Conservation (phyloP, 2,113 vertebrate species). For the Empidonax traillii region DNA sequence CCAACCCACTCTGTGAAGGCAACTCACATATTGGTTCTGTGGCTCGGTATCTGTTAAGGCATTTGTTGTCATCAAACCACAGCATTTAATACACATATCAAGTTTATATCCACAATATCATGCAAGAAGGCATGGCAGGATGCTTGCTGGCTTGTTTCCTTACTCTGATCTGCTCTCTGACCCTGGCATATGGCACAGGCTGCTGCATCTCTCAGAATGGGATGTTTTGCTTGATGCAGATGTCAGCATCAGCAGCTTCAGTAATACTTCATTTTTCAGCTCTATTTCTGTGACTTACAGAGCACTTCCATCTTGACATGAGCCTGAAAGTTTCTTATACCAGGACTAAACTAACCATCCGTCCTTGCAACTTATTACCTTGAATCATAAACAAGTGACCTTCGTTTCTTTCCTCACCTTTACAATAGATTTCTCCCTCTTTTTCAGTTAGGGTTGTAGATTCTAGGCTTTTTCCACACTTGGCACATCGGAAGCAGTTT, state of each 20-base stretch:
- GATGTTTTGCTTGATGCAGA: not conserved
- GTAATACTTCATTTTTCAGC: not conserved
- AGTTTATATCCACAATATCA: not conserved
- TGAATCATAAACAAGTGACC: not conserved
- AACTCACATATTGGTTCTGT: fast-evolving
- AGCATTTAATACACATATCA: not conserved
- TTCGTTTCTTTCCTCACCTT: conserved; percentile 79
- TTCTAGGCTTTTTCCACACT: conserved; percentile 94
- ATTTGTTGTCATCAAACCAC: not conserved
- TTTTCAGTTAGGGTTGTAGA: conserved; percentile 96
- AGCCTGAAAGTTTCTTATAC: not conserved
- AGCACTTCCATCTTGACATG: not conserved
- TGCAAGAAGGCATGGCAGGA: fast-evolving
- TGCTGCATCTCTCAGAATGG: not conserved
- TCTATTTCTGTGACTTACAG: not conserved
- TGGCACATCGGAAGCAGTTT: conserved; percentile 96
- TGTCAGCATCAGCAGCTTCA: not conserved
- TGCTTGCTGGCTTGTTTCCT: not conserved
- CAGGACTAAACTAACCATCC: not conserved
- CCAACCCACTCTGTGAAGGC: not conserved
- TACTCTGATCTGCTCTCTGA: not conserved
- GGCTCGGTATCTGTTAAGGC: not conserved
- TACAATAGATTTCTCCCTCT: conserved; percentile 98
- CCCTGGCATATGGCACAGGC: not conserved
- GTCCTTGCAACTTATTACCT: not conserved